Evolutionary conservation across 2,888 invertebrate species (phyloP), one percentile per base, ranked within the genome.

Genomic region (Dromius quadrimaculatus): DNA sequence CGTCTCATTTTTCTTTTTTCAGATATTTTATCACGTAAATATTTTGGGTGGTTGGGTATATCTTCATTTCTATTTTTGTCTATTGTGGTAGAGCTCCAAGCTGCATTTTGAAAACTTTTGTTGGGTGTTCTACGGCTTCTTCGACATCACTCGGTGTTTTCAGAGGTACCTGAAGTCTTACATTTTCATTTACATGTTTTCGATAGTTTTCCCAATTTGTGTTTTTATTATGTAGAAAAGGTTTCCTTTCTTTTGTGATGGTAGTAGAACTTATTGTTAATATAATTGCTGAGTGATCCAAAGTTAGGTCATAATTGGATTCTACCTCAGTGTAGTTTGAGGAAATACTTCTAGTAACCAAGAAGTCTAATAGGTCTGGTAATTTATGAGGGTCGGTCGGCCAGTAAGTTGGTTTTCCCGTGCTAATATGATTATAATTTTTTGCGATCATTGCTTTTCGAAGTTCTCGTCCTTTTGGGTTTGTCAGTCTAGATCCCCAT

Each of bases 311-410:
- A n/a, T n/a, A n/a, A n/a, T n/a, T n/a, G n/a, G n/a, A n/a, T n/a
- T n/a, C n/a, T n/a, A n/a, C n/a, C n/a, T n/a, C n/a, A 5, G 61
- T 61, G 41, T 72, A 71, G 22, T 71, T 72, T 41, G 34, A 15
- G 8, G 63, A 28, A 41, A 74, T 71, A 4, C 71, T 71, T 54
- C 75, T 74, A 1, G 71, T 64, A 1, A 76, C 63, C 47, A 73
- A 75, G 54, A 77, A 73, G 34, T 76, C 75, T 8, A 76, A 19
- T 20, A 75, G 50, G 19, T 77, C 75, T 8, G 77, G 76, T 34
- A 73, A 45, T 73, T 76, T 74, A 8, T 71, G 73, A n/a, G 45
- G 22, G 9, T 47, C 22, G 2, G 19, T 19, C 6, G 47, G 47
- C 47, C 47, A 20, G 4, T 47, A 47, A 73, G 76, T 77, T 11